Base-by-base conservation (phyloP, 2,888 invertebrate genomes). In the Antheraea yamamai region DNA sequence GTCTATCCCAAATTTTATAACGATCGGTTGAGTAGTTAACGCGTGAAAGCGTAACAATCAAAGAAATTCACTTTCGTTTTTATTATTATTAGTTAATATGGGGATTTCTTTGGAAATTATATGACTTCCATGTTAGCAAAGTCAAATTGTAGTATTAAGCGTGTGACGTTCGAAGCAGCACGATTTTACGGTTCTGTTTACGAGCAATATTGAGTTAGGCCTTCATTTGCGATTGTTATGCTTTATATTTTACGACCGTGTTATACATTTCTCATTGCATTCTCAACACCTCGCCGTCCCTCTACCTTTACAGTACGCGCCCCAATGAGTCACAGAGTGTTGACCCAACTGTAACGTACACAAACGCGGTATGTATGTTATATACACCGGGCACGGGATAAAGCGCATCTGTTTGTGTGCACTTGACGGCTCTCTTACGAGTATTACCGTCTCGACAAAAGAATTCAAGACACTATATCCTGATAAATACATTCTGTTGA, bases 251-350 rank as follows among this genome's bases (percentile, higher is more conserved):
- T 75, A 75, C 55, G 73, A 73, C 64, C 26, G 61, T 26, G 71
- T 39, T 47, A 47, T 35, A 61, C 61, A 61, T 71, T 73, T 61
- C 61, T 73, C 73, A 71, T 73, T 51, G 52, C 74, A 71, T 26
- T 71, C 72, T 74, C 76, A 72, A 72, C 76, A 76, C 73, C 55
- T 20, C 55, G 58, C 52, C 30, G 72, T 58, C n/a, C 58, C 61
- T 61, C n/a, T 61, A 61, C 61, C 64, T 30, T 66, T 30, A 66
- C 26, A 30, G 30, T 20, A 1, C 64, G 26, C 30, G 64, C 64
- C 7, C 64, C 30, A 76, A 79, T 92, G 92, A 92, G 79, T 92
- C 92, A 92, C 81, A 84, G 89, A 84, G 78, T 91, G 88, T 90
- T 92, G 91, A 91, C 92, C 91, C 86, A 83, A 74, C 78, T 72